Percentiles rank a stretch among this genome's conserved stretches.
Evolutionary conservation across 2,113 vertebrate species (phyloP).

Genomic region (Brachypodius melanocephalos): DNA sequence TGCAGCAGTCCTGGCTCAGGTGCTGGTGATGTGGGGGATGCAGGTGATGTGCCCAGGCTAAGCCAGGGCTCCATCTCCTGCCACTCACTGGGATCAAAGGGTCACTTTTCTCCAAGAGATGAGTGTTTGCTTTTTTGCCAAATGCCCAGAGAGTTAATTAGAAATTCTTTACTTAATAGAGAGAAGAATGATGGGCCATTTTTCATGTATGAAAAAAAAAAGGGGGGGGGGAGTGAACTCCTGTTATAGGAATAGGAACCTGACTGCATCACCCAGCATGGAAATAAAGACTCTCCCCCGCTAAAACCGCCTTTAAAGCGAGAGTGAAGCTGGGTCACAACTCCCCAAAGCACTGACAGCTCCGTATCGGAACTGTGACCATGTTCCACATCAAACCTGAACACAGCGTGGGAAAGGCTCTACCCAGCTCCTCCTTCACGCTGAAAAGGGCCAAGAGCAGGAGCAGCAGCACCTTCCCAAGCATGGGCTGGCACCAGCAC

Average conservation of each 20-base stretch:
- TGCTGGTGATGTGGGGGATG: not conserved
- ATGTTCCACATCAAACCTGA: not conserved
- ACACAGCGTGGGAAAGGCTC: not conserved
- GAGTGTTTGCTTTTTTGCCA: not conserved
- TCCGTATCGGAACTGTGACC: fast-evolving
- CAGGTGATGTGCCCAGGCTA: not conserved
- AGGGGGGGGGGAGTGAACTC: not conserved
- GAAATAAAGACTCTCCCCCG: not conserved
- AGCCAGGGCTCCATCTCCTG: not conserved
- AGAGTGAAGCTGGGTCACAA: not conserved
- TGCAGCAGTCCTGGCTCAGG: slow-evolving; percentile 11
- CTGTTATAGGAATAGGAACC: not conserved
- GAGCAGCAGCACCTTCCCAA: not conserved
- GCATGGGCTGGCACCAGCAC: not conserved
- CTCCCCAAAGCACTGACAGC: not conserved
- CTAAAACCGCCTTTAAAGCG: not conserved
- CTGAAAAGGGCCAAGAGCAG: not conserved
- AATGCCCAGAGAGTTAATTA: not conserved
- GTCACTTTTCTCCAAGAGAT: not conserved
- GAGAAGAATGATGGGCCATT: not conserved
- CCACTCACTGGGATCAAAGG: not conserved
- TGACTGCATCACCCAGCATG: not conserved
- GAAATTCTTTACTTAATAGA: not conserved
- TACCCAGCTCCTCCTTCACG: not conserved
- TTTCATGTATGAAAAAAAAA: not conserved